A percentile compares a stretch with the other conserved stretches of the same genome.
Conservation (phyloP, 1,140 invertebrate genomes). For the Apis cerana region DNA sequence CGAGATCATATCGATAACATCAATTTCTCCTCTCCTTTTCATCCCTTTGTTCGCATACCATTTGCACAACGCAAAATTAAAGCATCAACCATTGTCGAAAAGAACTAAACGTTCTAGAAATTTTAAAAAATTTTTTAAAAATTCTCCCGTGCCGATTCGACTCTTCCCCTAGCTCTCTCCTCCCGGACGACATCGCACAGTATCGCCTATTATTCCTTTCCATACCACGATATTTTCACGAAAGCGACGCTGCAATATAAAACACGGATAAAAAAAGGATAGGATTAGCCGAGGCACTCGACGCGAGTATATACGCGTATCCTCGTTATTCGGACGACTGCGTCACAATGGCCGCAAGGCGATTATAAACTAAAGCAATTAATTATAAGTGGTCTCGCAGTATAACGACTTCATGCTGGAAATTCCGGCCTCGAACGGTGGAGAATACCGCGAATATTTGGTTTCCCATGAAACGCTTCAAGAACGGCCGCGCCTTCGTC, state of each 20-base stretch:
- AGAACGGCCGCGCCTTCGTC: slow-evolving; percentile 68
- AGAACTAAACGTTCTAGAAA: too few relatives aligned
- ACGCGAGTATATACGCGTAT: slow-evolving; percentile 43
- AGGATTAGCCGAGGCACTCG: slow-evolving; percentile 35
- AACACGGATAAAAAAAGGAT: slow-evolving; percentile 33
- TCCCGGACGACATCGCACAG: too few relatives aligned
- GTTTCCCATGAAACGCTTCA: slow-evolving; percentile 71
- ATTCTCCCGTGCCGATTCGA: too few relatives aligned
- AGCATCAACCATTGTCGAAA: too few relatives aligned
- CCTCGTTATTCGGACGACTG: slow-evolving; percentile 60
- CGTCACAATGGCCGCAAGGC: slow-evolving; percentile 69
- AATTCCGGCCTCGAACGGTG: slow-evolving; percentile 66
- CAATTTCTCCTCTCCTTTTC: too few relatives aligned
- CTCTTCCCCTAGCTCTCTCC: too few relatives aligned
- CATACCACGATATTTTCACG: not conserved
- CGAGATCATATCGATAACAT: too few relatives aligned
- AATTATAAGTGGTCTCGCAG: slow-evolving; percentile 71
- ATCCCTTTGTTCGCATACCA: too few relatives aligned
- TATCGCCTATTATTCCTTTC: not conserved
- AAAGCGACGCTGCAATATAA: not conserved
- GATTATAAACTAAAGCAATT: slow-evolving; percentile 76
- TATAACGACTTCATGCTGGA: slow-evolving; percentile 68
- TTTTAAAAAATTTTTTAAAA: too few relatives aligned
- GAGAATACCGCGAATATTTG: slow-evolving; percentile 71
- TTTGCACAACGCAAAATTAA: too few relatives aligned